These are phyloP conservation scores for Sceloporus undulatus DNA, from an alignment of 2,113 vertebrate genomes.

Conservation along the genomic window DNA sequence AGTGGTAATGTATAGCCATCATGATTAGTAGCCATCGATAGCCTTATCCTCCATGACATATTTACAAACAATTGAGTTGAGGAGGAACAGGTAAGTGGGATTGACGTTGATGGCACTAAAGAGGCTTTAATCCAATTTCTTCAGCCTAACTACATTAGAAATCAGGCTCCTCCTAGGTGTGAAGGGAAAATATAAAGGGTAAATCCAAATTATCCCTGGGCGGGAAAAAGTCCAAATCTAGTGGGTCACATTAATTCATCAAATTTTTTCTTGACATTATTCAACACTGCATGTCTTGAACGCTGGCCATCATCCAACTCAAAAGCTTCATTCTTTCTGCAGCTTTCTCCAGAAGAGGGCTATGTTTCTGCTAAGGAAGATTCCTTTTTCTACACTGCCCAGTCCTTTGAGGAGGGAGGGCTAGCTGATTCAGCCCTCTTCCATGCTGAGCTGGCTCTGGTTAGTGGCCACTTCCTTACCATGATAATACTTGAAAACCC, in stretches of 20 bases:
- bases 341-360: constrained; percentile 92
- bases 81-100: not conserved
- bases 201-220: not conserved
- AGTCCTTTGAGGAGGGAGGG: constrained; percentile 85
- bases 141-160: not conserved
- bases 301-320: constrained; percentile 56
- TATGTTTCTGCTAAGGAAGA: constrained; percentile 88
- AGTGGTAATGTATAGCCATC: not conserved
- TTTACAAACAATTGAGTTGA: not conserved
- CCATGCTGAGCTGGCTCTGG: constrained; percentile 93
- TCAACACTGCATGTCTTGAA: constrained; percentile 26
- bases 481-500: constrained; percentile 57
- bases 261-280: not conserved
- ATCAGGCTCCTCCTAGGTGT: not conserved
- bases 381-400: constrained; percentile 85
- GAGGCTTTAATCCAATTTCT: not conserved
- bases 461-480: constrained; percentile 80
- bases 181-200: not conserved
- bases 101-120: not conserved
- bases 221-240: not conserved
- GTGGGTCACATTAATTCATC: constrained; percentile 41
- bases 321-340: constrained; percentile 83
- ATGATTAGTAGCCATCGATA: not conserved
- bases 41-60: not conserved
- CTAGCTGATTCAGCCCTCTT: constrained; percentile 87